These are phyloP conservation scores for Microtus richardsoni DNA, from an alignment of 2,113 vertebrate genomes.

Conservation along the genomic window DNA sequence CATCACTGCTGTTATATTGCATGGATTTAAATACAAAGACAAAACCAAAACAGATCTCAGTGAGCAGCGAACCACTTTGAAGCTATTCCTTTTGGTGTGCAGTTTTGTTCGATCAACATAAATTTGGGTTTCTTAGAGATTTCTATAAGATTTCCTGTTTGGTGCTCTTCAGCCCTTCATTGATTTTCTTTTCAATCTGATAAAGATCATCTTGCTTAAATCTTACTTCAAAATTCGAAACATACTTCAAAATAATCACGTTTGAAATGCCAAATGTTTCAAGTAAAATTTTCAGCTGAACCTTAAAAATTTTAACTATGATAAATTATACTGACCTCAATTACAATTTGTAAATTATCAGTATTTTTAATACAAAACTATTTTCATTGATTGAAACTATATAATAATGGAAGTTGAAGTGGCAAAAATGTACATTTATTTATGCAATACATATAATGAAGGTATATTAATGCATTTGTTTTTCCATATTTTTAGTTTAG, in stretches of 20 bases:
- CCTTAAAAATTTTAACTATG: slow-evolving; percentile 22
- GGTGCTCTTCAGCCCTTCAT: slow-evolving; percentile 24
- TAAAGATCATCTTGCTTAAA: slow-evolving; percentile 33
- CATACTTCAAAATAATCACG: slow-evolving; percentile 41
- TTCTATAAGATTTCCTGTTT: slow-evolving; percentile 48
- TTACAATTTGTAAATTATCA: slow-evolving; percentile 47
- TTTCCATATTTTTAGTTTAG: slow-evolving; percentile 53
- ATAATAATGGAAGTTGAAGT: background rate
- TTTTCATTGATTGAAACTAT: slow-evolving; percentile 48
- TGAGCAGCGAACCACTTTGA: background rate
- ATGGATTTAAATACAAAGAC: background rate
- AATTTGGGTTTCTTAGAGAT: slow-evolving; percentile 53
- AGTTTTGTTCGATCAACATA: background rate
- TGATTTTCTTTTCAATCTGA: background rate
- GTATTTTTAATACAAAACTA: slow-evolving; percentile 28
- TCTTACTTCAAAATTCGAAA: slow-evolving; percentile 44
- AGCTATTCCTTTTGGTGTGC: background rate
- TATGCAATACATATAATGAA: slow-evolving; percentile 11
- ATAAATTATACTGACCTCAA: slow-evolving; percentile 11
- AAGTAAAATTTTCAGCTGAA: slow-evolving; percentile 38
- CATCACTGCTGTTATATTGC: background rate
- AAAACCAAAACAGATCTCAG: background rate
- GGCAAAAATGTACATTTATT: background rate
- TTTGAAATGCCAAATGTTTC: slow-evolving; percentile 25
- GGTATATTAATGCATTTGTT: slow-evolving; percentile 21